These are phyloP conservation scores for Dolichoris vasculosae DNA, from an alignment of 1,140 invertebrate genomes.

Conservation along the genomic window DNA sequence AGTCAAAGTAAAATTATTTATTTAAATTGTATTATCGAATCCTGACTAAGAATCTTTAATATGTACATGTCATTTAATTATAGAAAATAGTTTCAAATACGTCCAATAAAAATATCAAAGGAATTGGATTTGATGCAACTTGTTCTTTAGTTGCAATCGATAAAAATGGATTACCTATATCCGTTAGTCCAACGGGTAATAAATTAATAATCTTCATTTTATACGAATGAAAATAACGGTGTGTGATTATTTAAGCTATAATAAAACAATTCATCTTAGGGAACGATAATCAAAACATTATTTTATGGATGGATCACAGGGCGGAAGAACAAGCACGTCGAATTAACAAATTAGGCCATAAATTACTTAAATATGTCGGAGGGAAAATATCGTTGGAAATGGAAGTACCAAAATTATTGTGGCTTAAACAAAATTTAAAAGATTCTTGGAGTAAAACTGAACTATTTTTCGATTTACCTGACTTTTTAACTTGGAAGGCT, in stretches of 20 bases:
- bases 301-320: constrained; percentile 98
- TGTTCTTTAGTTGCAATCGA: constrained; percentile 93
- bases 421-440: constrained; percentile 89
- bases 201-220: neutral
- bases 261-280: constrained; percentile 67
- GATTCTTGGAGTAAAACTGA: constrained; percentile 81
- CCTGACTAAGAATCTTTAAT: constrained; percentile 4
- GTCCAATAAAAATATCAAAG: constrained; percentile 79
- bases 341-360: constrained; percentile 87
- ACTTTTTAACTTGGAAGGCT: constrained; percentile 95
- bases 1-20: constrained; percentile 78
- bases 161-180: constrained; percentile 80
- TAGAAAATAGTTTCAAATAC: constrained; percentile 79
- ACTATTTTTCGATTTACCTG: constrained; percentile 93
- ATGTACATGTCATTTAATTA: constrained; percentile 52
- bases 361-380: constrained; percentile 89
- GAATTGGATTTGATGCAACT: constrained; percentile 96
- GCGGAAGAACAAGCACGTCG: constrained; percentile 86
- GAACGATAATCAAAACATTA: constrained; percentile 86
- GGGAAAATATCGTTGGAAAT: constrained; percentile 95
- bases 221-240: neutral
- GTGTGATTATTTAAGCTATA: neutral
- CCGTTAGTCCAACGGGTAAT: constrained; percentile 83
- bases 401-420: constrained; percentile 96
- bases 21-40: constrained; percentile 11